phyloP scores from a whole-genome alignment of 2,888 invertebrate genomes.

The Beris chalybata region DNA sequence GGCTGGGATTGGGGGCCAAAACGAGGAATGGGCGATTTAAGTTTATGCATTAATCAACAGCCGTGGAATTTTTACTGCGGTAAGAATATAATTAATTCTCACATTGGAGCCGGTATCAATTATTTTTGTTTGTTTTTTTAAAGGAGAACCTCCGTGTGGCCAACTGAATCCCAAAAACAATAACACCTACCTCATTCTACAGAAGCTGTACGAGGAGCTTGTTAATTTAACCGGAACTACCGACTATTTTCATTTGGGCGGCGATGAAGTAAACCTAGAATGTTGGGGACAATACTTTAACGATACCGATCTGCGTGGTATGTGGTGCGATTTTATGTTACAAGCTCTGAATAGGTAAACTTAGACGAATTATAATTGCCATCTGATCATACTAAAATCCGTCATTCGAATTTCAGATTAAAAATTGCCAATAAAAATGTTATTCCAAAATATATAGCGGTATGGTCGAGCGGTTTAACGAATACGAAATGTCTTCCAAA shows the following conservation, averaged over 20 bases:
- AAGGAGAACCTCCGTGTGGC: conserved; percentile 78
- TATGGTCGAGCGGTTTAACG: conserved; percentile 79
- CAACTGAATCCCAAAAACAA: conserved; percentile 82
- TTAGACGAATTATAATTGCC: background rate
- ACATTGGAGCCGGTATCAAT: background rate
- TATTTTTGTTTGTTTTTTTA: background rate
- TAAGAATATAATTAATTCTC: conserved; percentile 15
- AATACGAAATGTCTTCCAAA: conserved; percentile 70
- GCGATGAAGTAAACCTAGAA: conserved; percentile 69
- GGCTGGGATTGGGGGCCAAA: conserved; percentile 84
- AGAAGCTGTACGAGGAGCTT: conserved; percentile 74
- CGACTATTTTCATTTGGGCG: conserved; percentile 81
- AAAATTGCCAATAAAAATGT: conserved; percentile 54
- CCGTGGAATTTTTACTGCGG: conserved; percentile 81
- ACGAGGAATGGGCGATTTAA: conserved; percentile 75
- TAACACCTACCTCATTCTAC: conserved; percentile 71
- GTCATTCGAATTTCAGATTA: conserved; percentile 43
- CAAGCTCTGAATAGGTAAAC: conserved; percentile 61
- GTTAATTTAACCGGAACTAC: conserved; percentile 73
- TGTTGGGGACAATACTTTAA: conserved; percentile 78
- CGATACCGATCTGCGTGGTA: conserved; percentile 73
- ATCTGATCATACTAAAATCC: background rate
- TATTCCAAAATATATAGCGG: conserved; percentile 57
- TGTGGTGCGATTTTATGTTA: conserved; percentile 78
- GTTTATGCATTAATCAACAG: conserved; percentile 77